Base-by-base conservation (phyloP, 1,140 invertebrate genomes). In the Fopius arisanus region DNA sequence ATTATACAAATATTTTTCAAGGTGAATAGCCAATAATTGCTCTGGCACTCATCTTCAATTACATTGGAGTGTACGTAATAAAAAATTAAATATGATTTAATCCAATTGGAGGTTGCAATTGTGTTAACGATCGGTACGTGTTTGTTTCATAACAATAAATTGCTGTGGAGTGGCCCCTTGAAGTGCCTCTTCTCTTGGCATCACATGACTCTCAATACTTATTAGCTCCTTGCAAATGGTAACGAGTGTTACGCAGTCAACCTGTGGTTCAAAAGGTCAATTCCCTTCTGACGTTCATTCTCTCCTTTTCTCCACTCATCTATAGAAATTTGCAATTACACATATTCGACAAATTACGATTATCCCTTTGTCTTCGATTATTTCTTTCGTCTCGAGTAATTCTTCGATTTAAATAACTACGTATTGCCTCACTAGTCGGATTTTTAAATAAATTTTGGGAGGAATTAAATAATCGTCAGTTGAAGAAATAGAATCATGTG, bases 91-190 rank as follows among this genome's bases (percentile, higher is more conserved):
- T 40, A 43, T 68, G 37, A 68, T 68, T 68, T 23, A 68, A 43
- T 28, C 29, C 37, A 68, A 23, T 59, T 59, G 16, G 43, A 48
- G 23, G 66, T 68, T 19, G 16, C 23, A 43, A 43, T 48, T 37
- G 43, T 48, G 37, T 48, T 68, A 48, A 62, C 51, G 16, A 71
- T 23, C 31, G 19, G 40, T 71, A 65, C 31, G 14, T 63, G 70
- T 59, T 26, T 40, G 70, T 72, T 72, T 65, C 70, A 72, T 72
- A 65, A 65, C 70, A 63, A 72, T 72, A 41, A 65, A 72, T 72
- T 54, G 63, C 70, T 37, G 21, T 65, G 54, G 54, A 48, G 43
- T 16, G 43, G 43, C 43, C n/a, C n/a, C 43, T 37, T 10, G 33
- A 16, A 19, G 54, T 59, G 54, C 54, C 54, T 59, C 48, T 21